Base-by-base conservation (phyloP, 2,888 invertebrate species). In the Trichogramma evanescens region DNA sequence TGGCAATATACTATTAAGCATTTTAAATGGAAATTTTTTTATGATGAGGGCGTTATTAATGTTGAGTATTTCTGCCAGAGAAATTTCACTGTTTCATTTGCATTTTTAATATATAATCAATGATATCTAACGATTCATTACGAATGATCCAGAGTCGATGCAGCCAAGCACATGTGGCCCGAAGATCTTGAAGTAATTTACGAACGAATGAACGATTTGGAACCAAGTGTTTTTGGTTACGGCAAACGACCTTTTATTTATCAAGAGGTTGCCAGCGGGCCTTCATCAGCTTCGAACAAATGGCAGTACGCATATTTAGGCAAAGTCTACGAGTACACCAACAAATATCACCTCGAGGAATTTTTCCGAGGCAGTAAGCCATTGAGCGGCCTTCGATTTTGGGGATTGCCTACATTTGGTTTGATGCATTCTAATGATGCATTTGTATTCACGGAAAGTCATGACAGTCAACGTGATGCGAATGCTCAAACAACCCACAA, bases 231-330 rank as follows among this genome's bases (percentile, higher is more conserved):
- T 13, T 87, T 84, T 70, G 82, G 82, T 75, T 72, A 1, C 0
- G 84, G 84, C 7, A 78, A 84, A 0, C 82, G 84, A 10, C 86
- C 90, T 1, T 88, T 86, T 72, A 83, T 88, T 70, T 87, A 80
- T 73, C 88, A 89, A 72, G 89, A 89, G 80, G 89, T 91, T n/a
- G 89, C 89, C 64, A 89, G 89, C 70, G 78, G 86, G 8, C 79
- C 77, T 49, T 70, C 70, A 13, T 78, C 82, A 66, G 78, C 75
- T 9, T 73, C 82, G 26, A 74, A 74, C 40, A 76, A 75, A 43
- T 65, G 68, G 5, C 78, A 80, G 42, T 81, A 82, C 64, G 74
- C 69, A 0, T 66, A 67, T 6, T 70, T 81, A 7, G 83, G 82
- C 1, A 70, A 86, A 1, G 89, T 93, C 8, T 89, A 92, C 0